A percentile compares a stretch with the other conserved stretches of the same genome.
These are phyloP conservation scores for Saxidomus purpurata DNA, from an alignment of 1,140 invertebrate species.

Conservation along the genomic window DNA sequence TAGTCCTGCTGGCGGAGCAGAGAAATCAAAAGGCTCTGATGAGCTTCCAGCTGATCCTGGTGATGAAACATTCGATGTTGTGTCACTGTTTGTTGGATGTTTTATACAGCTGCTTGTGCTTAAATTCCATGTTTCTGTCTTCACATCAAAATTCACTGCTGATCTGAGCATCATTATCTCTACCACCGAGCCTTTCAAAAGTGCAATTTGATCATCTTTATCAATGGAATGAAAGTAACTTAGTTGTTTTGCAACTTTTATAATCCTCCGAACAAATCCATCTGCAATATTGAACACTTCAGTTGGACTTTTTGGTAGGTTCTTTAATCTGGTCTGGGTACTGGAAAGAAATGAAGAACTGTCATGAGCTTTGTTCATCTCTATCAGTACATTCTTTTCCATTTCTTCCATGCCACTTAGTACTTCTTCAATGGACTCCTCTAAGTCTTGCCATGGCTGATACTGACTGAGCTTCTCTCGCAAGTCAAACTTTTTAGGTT, in stretches of 20 bases:
- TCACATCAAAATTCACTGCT: constrained; percentile 81
- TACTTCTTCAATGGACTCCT: constrained; percentile 63
- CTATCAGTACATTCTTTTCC: constrained; percentile 71
- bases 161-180: constrained; percentile 84
- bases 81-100: not conserved
- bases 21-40: not conserved
- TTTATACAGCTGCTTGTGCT: constrained; percentile 77
- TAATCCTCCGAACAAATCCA: constrained; percentile 80
- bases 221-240: constrained; percentile 77
- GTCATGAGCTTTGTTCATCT: constrained; percentile 78
- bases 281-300: constrained; percentile 84
- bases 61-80: not conserved
- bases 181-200: constrained; percentile 83
- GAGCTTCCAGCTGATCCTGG: constrained; percentile 15
- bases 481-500: not conserved
- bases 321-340: constrained; percentile 72
- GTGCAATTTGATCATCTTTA: constrained; percentile 82
- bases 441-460: constrained; percentile 71
- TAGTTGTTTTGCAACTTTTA: constrained; percentile 83
- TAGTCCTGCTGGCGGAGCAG: not conserved
- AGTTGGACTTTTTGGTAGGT: constrained; percentile 74
- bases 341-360: constrained; percentile 74
- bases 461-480: constrained; percentile 18
- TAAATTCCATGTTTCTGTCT: constrained; percentile 80
- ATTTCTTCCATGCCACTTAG: constrained; percentile 63